Conservation (phyloP, 2,113 vertebrate species). For the Albula glossodonta region DNA sequence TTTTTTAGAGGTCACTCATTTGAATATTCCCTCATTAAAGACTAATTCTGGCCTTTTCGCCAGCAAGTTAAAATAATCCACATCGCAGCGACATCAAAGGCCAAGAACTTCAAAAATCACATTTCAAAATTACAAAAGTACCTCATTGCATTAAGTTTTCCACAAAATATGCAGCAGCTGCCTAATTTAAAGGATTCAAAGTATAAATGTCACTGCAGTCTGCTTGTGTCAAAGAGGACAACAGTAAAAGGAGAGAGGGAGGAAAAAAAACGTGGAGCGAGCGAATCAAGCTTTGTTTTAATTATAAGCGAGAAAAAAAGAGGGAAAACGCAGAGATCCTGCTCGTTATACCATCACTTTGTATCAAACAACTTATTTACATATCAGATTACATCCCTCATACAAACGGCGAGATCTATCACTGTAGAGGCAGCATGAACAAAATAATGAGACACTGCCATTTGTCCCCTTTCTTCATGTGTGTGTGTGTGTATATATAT, state of each 20-base stretch:
- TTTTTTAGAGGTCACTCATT: constrained; percentile 68
- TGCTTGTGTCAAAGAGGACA: constrained; percentile 70
- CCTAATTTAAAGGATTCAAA: constrained; percentile 72
- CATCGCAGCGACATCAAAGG: constrained; percentile 67
- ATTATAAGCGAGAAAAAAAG: constrained; percentile 71
- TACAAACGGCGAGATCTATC: constrained; percentile 84
- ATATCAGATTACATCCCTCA: constrained; percentile 93
- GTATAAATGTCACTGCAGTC: constrained; percentile 63
- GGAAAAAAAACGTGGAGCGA: constrained; percentile 51
- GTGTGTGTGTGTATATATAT: not conserved
- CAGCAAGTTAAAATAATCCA: constrained; percentile 62
- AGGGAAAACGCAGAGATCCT: constrained; percentile 57
- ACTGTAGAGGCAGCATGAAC: constrained; percentile 66
- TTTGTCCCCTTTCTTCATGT: constrained; percentile 56
- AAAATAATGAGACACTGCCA: constrained; percentile 90
- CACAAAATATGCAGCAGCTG: constrained; percentile 67
- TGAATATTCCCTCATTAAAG: constrained; percentile 65
- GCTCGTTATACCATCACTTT: constrained; percentile 85
- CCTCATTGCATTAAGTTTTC: constrained; percentile 60
- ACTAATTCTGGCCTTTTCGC: constrained; percentile 58
- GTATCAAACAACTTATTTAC: constrained; percentile 92
- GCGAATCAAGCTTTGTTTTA: constrained; percentile 82
- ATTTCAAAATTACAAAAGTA: constrained; percentile 62
- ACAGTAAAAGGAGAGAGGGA: constrained; percentile 60
- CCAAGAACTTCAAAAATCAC: constrained; percentile 60